Conservation (phyloP, 2,888 invertebrate genomes). For the Zaprionus lineosus region DNA sequence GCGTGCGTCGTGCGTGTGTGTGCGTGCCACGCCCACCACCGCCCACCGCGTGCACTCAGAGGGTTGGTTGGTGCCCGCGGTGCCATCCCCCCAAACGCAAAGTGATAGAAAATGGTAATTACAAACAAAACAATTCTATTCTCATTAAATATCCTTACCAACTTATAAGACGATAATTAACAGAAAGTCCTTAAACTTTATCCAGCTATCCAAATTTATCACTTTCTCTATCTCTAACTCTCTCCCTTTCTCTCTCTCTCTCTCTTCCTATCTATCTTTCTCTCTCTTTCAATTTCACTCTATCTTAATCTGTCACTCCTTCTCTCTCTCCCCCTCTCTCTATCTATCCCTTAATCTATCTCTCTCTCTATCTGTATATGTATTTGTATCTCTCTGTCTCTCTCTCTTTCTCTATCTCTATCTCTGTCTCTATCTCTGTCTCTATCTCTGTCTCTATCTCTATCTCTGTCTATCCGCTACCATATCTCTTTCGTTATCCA, state of each 20-base stretch:
- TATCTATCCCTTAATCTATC: conserved; percentile 26
- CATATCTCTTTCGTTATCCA: too few relatives aligned
- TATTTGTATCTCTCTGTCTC: not conserved
- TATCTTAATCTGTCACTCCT: conserved; percentile 12
- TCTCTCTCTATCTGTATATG: too few relatives aligned
- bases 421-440: conserved; percentile 36
- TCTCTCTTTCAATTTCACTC: not conserved
- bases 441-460: conserved; percentile 25
- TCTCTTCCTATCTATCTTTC: not conserved
- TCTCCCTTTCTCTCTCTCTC: conserved; percentile 13
- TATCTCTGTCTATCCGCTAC: too few relatives aligned
- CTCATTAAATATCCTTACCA: conserved; percentile 60
- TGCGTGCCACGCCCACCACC: conserved; percentile 75
- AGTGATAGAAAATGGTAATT: conserved; percentile 82
- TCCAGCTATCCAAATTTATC: conserved; percentile 48
- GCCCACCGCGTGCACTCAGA: conserved; percentile 65
- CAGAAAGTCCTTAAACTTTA: conserved; percentile 28
- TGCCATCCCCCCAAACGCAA: conserved; percentile 77
- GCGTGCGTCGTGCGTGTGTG: conserved; percentile 72
- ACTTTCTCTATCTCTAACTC: conserved; percentile 18
- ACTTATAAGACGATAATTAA: too few relatives aligned
- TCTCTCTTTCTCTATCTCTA: conserved; percentile 12
- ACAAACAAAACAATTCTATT: conserved; percentile 73
- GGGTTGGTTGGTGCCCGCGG: conserved; percentile 75
- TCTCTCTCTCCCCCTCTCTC: conserved; percentile 36